A percentile compares a stretch with the other conserved stretches of the same genome.
These are phyloP conservation scores for Serripes groenlandicus DNA, from an alignment of 2,888 invertebrate species.

Conservation along the genomic window DNA sequence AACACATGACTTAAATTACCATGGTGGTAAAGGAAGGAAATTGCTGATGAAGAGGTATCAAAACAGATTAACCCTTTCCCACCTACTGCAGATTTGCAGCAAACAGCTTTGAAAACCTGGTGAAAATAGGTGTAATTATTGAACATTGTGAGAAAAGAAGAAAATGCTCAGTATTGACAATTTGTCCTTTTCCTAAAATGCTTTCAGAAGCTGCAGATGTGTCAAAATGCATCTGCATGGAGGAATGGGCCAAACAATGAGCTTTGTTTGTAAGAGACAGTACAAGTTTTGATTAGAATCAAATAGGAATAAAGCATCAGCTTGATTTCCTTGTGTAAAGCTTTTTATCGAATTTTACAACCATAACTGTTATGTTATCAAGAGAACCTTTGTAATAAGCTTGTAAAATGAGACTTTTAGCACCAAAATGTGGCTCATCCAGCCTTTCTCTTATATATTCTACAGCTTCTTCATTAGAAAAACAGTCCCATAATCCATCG, in stretches of 20 bases:
- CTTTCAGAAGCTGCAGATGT: neutral
- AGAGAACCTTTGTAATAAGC: slow-evolving; percentile 96
- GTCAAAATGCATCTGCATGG: no score
- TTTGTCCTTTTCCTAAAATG: neutral
- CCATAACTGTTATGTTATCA: slow-evolving; percentile 97
- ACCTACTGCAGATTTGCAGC: no score
- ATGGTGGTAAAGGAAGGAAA: no score
- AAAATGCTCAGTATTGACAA: neutral
- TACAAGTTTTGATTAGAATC: neutral
- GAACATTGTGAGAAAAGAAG: neutral
- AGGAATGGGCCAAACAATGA: neutral
- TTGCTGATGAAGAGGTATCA: no score
- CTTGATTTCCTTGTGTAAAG: slow-evolving; percentile 32
- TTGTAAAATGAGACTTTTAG: slow-evolving; percentile 95
- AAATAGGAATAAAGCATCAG: slow-evolving; percentile 10
- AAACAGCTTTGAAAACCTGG: neutral
- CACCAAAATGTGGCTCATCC: slow-evolving; percentile 95
- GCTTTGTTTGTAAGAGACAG: neutral
- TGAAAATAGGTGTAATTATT: neutral
- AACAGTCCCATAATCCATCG: slow-evolving; percentile 98
- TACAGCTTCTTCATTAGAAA: slow-evolving; percentile 97
- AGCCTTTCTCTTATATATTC: slow-evolving; percentile 94
- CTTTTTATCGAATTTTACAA: slow-evolving; percentile 91
- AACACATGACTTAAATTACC: no score
- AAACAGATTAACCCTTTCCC: no score